phyloP scores from a whole-genome alignment of 2,797 vertebrate genomes.

The Amblyraja radiata region DNA sequence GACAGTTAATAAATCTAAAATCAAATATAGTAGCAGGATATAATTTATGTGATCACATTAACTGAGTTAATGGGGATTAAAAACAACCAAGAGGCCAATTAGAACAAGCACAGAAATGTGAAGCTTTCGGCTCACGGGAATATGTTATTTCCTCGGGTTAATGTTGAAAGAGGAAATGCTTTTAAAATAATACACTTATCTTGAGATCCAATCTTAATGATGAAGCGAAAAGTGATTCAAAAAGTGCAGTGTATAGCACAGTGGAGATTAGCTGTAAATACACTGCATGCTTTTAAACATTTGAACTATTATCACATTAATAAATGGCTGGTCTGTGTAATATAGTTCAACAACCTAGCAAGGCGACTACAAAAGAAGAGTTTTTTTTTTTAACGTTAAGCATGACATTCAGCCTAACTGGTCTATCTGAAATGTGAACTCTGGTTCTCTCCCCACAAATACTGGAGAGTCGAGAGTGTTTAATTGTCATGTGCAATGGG shows the following conservation, averaged over 20 bases:
- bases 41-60: not conserved
- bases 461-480: too few relatives aligned
- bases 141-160: not conserved
- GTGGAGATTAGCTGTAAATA: not conserved
- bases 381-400: not conserved
- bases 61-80: not conserved
- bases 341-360: not conserved
- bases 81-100: not conserved
- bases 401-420: not conserved
- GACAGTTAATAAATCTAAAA: conserved; percentile 8
- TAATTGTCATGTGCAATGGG: too few relatives aligned
- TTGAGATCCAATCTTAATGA: not conserved
- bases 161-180: conserved; percentile 27
- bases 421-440: too few relatives aligned
- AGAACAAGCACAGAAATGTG: not conserved
- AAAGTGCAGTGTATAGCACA: not conserved
- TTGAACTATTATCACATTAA: not conserved
- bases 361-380: not conserved
- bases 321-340: not conserved
- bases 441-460: too few relatives aligned
- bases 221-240: not conserved
- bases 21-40: conserved; percentile 19
- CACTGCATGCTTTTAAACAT: not conserved
- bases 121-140: not conserved
- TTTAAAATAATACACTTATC: conserved; percentile 24